These are phyloP conservation scores for Calephelis nemesis DNA, from an alignment of 1,140 invertebrate genomes.

Conservation along the genomic window DNA sequence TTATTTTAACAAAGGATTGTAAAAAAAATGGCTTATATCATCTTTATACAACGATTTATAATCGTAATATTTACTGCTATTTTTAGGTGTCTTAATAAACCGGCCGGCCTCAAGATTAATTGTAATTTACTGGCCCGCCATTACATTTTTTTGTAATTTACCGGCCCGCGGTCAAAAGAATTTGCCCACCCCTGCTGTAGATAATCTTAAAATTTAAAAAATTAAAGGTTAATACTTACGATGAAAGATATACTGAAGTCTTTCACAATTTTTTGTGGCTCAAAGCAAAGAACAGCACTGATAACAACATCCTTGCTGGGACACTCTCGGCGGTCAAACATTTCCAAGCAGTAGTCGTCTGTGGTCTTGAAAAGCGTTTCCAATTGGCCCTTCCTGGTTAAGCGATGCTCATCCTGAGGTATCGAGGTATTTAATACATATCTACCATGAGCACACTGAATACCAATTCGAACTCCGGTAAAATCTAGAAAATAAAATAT, in stretches of 20 bases:
- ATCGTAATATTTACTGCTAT: too few species aligned
- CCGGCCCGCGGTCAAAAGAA: too few species aligned
- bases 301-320: constrained; percentile 42
- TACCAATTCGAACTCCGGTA: constrained; percentile 44
- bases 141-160: too few species aligned
- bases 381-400: constrained; percentile 43
- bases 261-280: constrained; percentile 39
- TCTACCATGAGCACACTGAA: constrained; percentile 46
- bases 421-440: constrained; percentile 48
- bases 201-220: too few species aligned
- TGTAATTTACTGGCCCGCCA: too few species aligned
- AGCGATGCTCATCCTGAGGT: constrained; percentile 39
- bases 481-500: constrained; percentile 45
- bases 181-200: too few species aligned
- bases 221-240: constrained; percentile 39
- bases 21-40: too few species aligned
- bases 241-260: constrained; percentile 60
- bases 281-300: constrained; percentile 55
- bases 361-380: constrained; percentile 34
- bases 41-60: too few species aligned
- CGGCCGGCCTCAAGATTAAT: too few species aligned
- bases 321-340: constrained; percentile 56
- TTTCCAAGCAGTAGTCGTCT: constrained; percentile 56
- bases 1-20: too few species aligned
- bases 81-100: too few species aligned